Percentiles rank a stretch among this genome's conserved stretches.
These are phyloP conservation scores for Keiferia lycopersicella DNA, from an alignment of 2,888 invertebrate genomes.

Conservation along the genomic window DNA sequence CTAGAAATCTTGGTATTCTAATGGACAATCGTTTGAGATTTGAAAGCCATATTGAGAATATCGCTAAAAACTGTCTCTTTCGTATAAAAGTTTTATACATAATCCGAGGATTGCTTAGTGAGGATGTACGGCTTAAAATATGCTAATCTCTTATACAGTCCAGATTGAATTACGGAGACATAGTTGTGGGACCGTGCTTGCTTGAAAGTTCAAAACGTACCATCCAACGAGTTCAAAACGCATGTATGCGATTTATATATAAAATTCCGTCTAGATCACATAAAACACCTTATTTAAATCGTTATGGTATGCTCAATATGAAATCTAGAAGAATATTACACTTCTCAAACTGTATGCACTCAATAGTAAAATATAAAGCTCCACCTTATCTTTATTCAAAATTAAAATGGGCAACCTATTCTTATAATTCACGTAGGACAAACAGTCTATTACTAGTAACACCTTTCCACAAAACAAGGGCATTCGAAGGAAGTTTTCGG, in stretches of 20 bases:
- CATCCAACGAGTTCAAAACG: slow-evolving; percentile 8
- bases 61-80: neutral
- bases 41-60: neutral
- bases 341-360: neutral
- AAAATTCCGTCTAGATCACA: neutral
- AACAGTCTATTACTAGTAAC: neutral
- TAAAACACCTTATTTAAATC: neutral
- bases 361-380: neutral
- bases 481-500: too few species aligned
- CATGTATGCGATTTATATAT: neutral
- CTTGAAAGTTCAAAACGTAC: neutral
- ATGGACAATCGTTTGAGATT: slow-evolving; percentile 1
- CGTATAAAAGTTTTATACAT: slow-evolving; percentile 7
- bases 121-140: neutral
- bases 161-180: slow-evolving; percentile 1
- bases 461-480: too few species aligned
- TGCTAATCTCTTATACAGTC: slow-evolving; percentile 7
- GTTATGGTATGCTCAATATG: neutral
- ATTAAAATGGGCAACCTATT: neutral
- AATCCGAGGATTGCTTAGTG: neutral
- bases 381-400: neutral
- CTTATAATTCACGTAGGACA: neutral
- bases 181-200: slow-evolving; percentile 8
- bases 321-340: slow-evolving; percentile 1
- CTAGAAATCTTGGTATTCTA: neutral